A percentile compares a stretch with the other conserved stretches of the same genome.
These are phyloP conservation scores for Turritopsis dohrnii DNA, from an alignment of 30 jellyfish, hydroid and myxozoan species.

Conservation along the genomic window DNA sequence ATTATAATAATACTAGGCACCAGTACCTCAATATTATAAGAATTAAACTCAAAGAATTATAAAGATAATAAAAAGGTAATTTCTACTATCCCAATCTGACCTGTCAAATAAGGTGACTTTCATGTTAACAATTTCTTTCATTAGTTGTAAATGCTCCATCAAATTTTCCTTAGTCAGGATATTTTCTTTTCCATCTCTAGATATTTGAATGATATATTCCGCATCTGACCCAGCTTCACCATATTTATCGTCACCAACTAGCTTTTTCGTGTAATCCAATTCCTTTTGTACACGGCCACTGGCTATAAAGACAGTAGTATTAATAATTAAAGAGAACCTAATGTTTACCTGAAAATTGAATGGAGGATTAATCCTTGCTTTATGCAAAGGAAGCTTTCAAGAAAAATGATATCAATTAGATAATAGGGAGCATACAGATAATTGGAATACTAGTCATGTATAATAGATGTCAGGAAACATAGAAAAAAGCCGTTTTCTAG, in stretches of 20 bases:
- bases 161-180: constrained; percentile 39
- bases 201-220: constrained; percentile 61
- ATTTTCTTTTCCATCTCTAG: constrained; percentile 45
- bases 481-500: too few relatives aligned
- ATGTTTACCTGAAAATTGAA: too few relatives aligned
- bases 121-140: constrained; percentile 50
- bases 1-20: too few relatives aligned
- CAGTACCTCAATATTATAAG: too few relatives aligned
- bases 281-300: constrained; percentile 80
- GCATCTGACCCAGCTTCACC: constrained; percentile 39
- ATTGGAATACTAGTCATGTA: too few relatives aligned
- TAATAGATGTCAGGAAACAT: too few relatives aligned
- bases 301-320: constrained; percentile 30
- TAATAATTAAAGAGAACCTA: too few relatives aligned
- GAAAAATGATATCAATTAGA: too few relatives aligned
- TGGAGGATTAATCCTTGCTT: neutral
- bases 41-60: too few relatives aligned
- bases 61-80: too few relatives aligned
- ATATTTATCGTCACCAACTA: constrained; percentile 21
- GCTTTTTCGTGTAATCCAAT: constrained; percentile 39
- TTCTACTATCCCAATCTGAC: constrained; percentile 6
- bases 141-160: constrained; percentile 72
- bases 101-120: neutral
- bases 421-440: too few relatives aligned
- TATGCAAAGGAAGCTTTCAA: neutral